A percentile compares a stretch with the other conserved stretches of the same genome.
phyloP scores from a whole-genome alignment of 2,797 vertebrate species.

The Characodon lateralis region DNA sequence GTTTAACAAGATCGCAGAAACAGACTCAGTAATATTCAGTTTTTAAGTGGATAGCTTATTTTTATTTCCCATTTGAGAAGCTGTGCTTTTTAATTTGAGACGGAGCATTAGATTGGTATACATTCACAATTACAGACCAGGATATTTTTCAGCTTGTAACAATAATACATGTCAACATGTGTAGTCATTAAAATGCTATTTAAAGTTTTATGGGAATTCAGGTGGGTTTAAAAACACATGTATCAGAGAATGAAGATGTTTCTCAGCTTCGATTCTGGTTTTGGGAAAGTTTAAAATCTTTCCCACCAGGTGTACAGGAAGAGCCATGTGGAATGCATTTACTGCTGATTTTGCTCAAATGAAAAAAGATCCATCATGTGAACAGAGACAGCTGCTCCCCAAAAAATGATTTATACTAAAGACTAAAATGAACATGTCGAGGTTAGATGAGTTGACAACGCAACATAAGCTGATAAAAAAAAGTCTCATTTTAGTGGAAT shows the following conservation, averaged over 20 bases:
- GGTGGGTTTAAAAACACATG: background rate
- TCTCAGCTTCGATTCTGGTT: slow-evolving; percentile 3
- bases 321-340: slow-evolving; percentile 32
- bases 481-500: slow-evolving; percentile 33
- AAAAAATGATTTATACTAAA: slow-evolving; percentile 35
- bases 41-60: background rate
- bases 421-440: slow-evolving; percentile 24
- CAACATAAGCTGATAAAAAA: slow-evolving; percentile 24
- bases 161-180: background rate
- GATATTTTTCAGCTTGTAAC: background rate
- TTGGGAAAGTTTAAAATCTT: slow-evolving; percentile 6
- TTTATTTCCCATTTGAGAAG: background rate
- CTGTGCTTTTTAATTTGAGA: slow-evolving; percentile 1
- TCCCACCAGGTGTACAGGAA: slow-evolving; percentile 36
- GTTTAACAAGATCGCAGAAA: slow-evolving; percentile 14
- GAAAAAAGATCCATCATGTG: slow-evolving; percentile 28
- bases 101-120: background rate
- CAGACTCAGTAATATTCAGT: background rate
- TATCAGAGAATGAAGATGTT: slow-evolving; percentile 5
- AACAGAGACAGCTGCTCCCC: slow-evolving; percentile 27
- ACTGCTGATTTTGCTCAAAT: slow-evolving; percentile 32
- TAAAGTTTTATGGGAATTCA: background rate
- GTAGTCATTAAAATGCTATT: background rate
- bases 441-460: slow-evolving; percentile 39
- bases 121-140: background rate